Base-by-base conservation (phyloP, 2,113 vertebrate species). In the Spheniscus mendiculus region DNA sequence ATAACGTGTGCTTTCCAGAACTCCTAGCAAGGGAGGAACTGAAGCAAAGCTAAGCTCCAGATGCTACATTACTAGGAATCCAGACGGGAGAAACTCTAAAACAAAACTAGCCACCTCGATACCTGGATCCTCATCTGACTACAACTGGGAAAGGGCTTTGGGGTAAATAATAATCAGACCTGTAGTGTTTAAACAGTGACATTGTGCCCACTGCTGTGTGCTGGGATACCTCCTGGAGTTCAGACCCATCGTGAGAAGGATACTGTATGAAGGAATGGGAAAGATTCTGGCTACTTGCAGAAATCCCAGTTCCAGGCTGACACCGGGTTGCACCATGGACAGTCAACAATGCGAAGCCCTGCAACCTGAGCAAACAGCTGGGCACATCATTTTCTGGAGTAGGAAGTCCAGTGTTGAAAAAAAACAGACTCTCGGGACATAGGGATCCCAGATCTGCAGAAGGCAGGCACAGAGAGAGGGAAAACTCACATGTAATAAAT, bases 41-140 rank as follows among this genome's bases (percentile, higher is more conserved):
- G 85, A 96, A 96, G 95, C 47, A 97, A 63, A 94, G 76, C 83
- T 42, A 12, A 36, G 80, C 82, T 97, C 94, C 90, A 96, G 94
- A 87, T 88, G 93, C 93, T 80, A 32, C 63, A 45, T 76, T 85
- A 67, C 8, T 23, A 83, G 76, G 92, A 97, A 97, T 94, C 78
- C 94, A 97, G 82, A 95, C 18, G 20, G 90, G 36, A 97, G 71
- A 97, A 98, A 95, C 66, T 56, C 95, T 90, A 87, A 92, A 94
- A 81, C 63, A 95, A 95, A 89, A 92, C 63, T 94, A 79, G 58
- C 82, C 96, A 95, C 50, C 66, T 76, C 29, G 32, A 63, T 12
- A 50, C 44, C 30, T 55, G 72, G 29, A 59, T 59, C 45, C 30
- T 94, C 49, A 38, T n/a, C 80, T n/a, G 17, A 42, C 8, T 45